phyloP scores from a whole-genome alignment of 2,888 invertebrate genomes.

The Lasioglossum morio region DNA sequence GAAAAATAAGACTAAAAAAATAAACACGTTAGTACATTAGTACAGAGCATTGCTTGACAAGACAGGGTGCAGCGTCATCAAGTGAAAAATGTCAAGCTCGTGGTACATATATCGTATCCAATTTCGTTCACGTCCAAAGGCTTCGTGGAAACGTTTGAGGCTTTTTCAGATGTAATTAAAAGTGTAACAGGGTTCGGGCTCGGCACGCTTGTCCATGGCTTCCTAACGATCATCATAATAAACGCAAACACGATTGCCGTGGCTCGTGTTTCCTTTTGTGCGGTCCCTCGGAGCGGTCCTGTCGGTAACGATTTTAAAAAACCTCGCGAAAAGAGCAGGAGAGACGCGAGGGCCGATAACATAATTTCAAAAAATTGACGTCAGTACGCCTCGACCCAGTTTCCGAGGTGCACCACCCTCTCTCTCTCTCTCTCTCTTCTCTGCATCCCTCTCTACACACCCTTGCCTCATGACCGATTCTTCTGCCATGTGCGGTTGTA shows the following conservation, averaged over 20 bases:
- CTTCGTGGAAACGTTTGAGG: neutral
- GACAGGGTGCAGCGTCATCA: neutral
- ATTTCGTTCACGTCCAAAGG: neutral
- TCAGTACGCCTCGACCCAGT: slow-evolving; percentile 66
- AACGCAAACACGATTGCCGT: slow-evolving; percentile 38
- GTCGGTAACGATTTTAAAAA: slow-evolving; percentile 39
- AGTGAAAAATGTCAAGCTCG: neutral
- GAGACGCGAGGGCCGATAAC: slow-evolving; percentile 44
- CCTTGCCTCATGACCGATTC: slow-evolving; percentile 38
- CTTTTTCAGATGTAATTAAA: slow-evolving; percentile 28
- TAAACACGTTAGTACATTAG: neutral
- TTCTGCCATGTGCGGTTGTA: slow-evolving; percentile 36
- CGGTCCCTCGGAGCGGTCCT: neutral
- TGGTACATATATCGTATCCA: neutral
- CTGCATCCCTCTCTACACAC: neutral
- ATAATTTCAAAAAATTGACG: slow-evolving; percentile 68
- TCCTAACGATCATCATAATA: slow-evolving; percentile 36
- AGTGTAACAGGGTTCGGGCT: neutral
- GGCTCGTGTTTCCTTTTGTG: slow-evolving; percentile 14
- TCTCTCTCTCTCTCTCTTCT: neutral
- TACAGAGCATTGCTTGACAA: neutral
- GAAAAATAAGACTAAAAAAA: neutral
- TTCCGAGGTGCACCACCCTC: slow-evolving; percentile 1
- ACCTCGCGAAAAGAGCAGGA: slow-evolving; percentile 2
- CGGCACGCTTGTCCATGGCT: slow-evolving; percentile 12